These are phyloP conservation scores for Thymelicus sylvestris DNA, from an alignment of 2,888 invertebrate genomes.

Conservation along the genomic window DNA sequence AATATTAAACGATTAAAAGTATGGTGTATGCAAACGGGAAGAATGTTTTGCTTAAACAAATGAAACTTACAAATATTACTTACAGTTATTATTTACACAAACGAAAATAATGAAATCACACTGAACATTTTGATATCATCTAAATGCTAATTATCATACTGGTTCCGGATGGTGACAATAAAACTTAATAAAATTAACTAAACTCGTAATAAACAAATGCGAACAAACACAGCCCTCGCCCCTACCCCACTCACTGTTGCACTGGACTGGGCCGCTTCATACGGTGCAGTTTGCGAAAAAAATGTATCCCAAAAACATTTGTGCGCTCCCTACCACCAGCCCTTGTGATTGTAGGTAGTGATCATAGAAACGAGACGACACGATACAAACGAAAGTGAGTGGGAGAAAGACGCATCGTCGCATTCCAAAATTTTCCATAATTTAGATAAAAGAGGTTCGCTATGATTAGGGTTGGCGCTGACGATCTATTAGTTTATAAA, in stretches of 20 bases:
- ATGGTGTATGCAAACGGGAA: background rate
- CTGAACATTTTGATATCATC: conserved; percentile 22
- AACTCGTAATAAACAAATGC: conserved; percentile 43
- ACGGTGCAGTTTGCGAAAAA: conserved; percentile 81
- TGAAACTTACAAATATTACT: conserved; percentile 1
- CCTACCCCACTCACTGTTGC: conserved; percentile 55
- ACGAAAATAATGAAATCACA: conserved; percentile 8
- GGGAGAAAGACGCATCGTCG: conserved; percentile 64
- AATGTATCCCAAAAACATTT: conserved; percentile 79
- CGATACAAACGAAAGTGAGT: conserved; percentile 50
- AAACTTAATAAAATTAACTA: conserved; percentile 40
- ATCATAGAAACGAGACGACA: conserved; percentile 59
- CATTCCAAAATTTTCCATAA: conserved; percentile 84
- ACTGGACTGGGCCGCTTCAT: conserved; percentile 60
- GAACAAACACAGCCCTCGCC: conserved; percentile 38
- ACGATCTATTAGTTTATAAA: conserved; percentile 12
- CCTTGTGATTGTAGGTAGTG: conserved; percentile 73
- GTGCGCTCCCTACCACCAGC: conserved; percentile 76
- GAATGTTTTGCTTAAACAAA: background rate
- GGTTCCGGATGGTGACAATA: conserved; percentile 38
- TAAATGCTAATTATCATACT: conserved; percentile 1
- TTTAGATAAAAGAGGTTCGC: conserved; percentile 82
- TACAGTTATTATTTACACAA: conserved; percentile 4
- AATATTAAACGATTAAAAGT: too few species aligned
- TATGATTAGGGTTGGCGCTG: conserved; percentile 78